phyloP scores from a whole-genome alignment of 2,888 invertebrate genomes.

The Stramonita haemastoma region DNA sequence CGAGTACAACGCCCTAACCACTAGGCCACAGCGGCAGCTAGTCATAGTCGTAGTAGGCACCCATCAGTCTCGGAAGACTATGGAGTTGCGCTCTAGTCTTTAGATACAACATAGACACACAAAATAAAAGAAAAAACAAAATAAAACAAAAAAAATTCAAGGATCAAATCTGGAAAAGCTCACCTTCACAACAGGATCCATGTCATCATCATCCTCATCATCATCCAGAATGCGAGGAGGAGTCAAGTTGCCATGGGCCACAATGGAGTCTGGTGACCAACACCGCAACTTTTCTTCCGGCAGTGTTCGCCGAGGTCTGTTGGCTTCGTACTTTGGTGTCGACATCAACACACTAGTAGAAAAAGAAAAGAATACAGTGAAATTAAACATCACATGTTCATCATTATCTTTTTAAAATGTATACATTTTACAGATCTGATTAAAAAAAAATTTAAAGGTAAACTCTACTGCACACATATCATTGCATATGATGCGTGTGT shows the following conservation, averaged over 20 bases:
- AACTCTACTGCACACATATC: no score
- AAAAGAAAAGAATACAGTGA: background rate
- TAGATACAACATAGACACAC: background rate
- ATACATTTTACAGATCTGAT: no score
- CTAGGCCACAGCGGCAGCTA: no score
- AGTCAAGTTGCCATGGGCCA: slow-evolving; percentile 23
- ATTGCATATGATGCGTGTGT: background rate
- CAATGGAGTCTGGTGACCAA: slow-evolving; percentile 36
- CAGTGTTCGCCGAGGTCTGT: background rate
- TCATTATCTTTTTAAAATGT: no score
- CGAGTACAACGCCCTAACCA: no score
- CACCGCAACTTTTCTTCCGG: background rate
- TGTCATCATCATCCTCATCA: background rate
- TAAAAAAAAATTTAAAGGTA: no score
- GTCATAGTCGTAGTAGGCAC: no score
- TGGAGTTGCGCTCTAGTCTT: no score
- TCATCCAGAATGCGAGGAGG: background rate
- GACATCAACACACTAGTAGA: slow-evolving; percentile 33
- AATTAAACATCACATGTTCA: no score
- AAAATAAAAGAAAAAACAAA: background rate
- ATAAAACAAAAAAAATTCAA: background rate
- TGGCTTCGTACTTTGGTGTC: slow-evolving; percentile 31
- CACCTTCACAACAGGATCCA: slow-evolving; percentile 9
- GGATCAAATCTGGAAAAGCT: background rate
- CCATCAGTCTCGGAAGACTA: no score